Evolutionary conservation across 2,888 invertebrate genomes (phyloP).

Genomic region (Venusia cambrica): DNA sequence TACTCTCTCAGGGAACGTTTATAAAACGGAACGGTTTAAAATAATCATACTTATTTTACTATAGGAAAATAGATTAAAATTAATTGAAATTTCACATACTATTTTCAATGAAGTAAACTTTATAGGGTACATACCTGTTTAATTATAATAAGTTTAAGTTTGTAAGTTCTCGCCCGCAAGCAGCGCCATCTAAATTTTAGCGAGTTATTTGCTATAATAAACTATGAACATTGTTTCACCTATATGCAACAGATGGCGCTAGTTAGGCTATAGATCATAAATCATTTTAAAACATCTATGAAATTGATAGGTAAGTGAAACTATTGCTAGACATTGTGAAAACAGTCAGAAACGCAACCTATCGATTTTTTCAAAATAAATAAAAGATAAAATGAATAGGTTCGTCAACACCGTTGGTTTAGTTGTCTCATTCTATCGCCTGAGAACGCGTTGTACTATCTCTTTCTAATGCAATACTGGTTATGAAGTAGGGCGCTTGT

Average conservation of each 20-base stretch:
- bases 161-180: too few relatives aligned
- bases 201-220: too few relatives aligned
- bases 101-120: too few relatives aligned
- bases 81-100: too few relatives aligned
- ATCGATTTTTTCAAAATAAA: conserved; percentile 3
- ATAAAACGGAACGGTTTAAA: too few relatives aligned
- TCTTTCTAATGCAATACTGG: conserved; percentile 67
- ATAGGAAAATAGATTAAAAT: too few relatives aligned
- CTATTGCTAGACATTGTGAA: conserved; percentile 6
- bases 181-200: conserved; percentile 17
- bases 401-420: conserved; percentile 18
- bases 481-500: conserved; percentile 75
- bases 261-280: conserved; percentile 21
- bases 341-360: background rate
- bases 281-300: background rate
- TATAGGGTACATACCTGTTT: too few relatives aligned
- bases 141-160: too few relatives aligned
- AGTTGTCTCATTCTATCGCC: conserved; percentile 43
- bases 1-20: too few relatives aligned
- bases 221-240: conserved; percentile 6
- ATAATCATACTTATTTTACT: too few relatives aligned
- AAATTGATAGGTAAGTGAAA: conserved; percentile 1
- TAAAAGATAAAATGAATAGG: conserved; percentile 1
- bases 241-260: conserved; percentile 22
- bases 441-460: conserved; percentile 42